Evolutionary conservation across 2,888 invertebrate genomes (phyloP).

Genomic region (Crocallis elinguaria): DNA sequence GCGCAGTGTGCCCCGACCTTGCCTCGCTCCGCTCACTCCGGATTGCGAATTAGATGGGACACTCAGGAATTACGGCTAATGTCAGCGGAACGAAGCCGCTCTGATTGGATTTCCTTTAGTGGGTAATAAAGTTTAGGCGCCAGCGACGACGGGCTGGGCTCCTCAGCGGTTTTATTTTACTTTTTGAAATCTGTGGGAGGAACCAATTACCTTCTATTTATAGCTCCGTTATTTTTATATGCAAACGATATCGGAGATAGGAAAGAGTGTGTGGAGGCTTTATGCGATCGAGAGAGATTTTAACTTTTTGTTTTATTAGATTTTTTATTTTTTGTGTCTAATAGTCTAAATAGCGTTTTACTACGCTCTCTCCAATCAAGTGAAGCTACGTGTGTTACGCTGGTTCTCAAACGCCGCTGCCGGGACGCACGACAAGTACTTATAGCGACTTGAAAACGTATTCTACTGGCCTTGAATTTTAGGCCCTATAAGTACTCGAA

Average conservation of each 20-base stretch:
- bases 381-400: no score
- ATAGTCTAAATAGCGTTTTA: no score
- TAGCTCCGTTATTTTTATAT: slow-evolving; percentile 7
- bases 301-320: no score
- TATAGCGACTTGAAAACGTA: no score
- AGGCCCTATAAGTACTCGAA: no score
- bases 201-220: slow-evolving; percentile 13
- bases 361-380: no score
- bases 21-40: background rate
- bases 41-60: slow-evolving; percentile 21
- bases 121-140: slow-evolving; percentile 8
- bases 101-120: slow-evolving; percentile 27
- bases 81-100: slow-evolving; percentile 16
- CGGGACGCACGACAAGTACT: no score
- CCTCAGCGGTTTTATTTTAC: background rate
- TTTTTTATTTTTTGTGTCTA: no score
- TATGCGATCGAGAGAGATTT: no score
- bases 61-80: slow-evolving; percentile 27
- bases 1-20: no score
- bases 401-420: no score
- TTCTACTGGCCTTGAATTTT: no score
- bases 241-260: background rate
- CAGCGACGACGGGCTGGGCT: background rate
- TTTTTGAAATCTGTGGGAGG: background rate
- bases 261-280: background rate